Evolutionary conservation across 2,113 vertebrate genomes (phyloP).

Genomic region (Tichodroma muraria): DNA sequence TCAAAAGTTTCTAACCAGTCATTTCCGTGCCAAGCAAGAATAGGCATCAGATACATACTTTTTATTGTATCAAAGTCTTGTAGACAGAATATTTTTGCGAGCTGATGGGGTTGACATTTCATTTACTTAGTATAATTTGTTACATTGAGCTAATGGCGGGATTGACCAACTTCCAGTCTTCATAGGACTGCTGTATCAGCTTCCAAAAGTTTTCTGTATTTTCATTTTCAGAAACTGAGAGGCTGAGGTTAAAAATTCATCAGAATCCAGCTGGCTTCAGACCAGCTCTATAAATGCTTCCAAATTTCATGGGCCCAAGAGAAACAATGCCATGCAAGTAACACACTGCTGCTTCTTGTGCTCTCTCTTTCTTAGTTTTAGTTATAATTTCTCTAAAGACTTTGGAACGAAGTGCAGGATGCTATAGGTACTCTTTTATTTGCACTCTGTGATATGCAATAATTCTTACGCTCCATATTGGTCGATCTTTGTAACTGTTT

Average conservation of each 20-base stretch:
- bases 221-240: conserved; percentile 14
- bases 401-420: neutral
- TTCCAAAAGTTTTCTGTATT: conserved; percentile 22
- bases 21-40: neutral
- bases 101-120: neutral
- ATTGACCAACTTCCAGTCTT: conserved; percentile 4
- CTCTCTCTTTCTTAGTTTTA: neutral
- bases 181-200: neutral
- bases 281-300: neutral
- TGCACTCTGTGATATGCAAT: neutral
- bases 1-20: neutral
- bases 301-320: conserved; percentile 35
- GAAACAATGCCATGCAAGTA: conserved; percentile 31
- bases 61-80: neutral
- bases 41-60: neutral
- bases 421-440: neutral
- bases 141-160: neutral
- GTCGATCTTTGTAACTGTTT: neutral
- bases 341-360: neutral
- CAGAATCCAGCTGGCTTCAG: conserved; percentile 23
- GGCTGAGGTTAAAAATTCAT: conserved; percentile 13
- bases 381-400: neutral
- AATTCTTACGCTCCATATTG: neutral
- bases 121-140: neutral
- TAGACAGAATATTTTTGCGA: neutral